Evolutionary conservation across 2,888 invertebrate genomes (phyloP).

Genomic region (Catonia carolina): DNA sequence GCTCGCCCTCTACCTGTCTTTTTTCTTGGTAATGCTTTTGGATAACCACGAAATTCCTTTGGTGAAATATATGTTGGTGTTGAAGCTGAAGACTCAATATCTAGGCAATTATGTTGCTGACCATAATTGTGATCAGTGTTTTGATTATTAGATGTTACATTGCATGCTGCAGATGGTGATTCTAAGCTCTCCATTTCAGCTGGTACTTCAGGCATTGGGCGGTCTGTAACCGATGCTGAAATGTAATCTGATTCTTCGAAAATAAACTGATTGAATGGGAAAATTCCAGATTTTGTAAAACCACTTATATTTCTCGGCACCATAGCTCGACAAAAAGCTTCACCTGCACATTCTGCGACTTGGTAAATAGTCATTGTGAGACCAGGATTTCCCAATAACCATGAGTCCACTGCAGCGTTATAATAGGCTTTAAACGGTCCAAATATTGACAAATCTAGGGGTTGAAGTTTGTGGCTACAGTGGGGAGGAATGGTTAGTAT

Average conservation of each 20-base stretch:
- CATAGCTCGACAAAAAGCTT: neutral
- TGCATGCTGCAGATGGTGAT: too few species aligned
- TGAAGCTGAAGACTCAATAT: too few species aligned
- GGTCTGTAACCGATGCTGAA: neutral
- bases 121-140: too few species aligned
- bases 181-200: too few species aligned
- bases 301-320: neutral
- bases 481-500: constrained; percentile 3
- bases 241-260: constrained; percentile 38
- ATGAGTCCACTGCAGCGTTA: neutral
- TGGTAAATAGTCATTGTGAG: neutral
- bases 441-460: neutral
- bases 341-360: neutral
- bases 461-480: constrained; percentile 10
- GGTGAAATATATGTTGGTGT: neutral
- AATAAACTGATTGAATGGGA: constrained; percentile 28
- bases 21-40: neutral
- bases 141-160: too few species aligned
- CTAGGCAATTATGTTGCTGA: too few species aligned
- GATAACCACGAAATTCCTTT: neutral
- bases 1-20: neutral
- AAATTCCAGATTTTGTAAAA: neutral
- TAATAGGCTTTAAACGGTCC: neutral
- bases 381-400: neutral
- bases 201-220: neutral